Conservation (phyloP, 2,797 vertebrate species). For the Pseudotriccus pelzelni region DNA sequence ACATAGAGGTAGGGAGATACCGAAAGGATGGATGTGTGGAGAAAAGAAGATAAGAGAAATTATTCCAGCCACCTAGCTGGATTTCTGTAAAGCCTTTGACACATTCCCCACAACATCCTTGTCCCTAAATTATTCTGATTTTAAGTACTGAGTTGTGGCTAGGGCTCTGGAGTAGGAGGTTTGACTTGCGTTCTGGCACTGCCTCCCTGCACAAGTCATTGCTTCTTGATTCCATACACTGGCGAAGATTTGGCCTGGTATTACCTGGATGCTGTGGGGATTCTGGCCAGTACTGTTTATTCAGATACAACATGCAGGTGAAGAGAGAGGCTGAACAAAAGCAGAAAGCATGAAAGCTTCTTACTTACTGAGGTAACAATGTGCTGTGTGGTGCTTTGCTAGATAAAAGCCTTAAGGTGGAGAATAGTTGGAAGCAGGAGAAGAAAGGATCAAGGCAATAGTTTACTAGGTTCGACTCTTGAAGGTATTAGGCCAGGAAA, state of each 20-base stretch:
- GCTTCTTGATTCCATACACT: not conserved
- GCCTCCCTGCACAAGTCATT: not conserved
- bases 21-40: not conserved
- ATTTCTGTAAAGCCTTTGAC: not conserved
- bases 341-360: not conserved
- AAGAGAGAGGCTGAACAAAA: not conserved
- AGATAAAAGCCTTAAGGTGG: not conserved
- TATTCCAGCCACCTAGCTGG: not conserved
- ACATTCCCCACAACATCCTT: not conserved
- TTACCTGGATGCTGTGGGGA: not conserved
- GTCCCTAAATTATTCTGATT: not conserved
- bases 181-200: not conserved
- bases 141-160: not conserved
- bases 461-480: not conserved
- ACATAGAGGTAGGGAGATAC: not conserved
- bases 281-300: not conserved
- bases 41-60: not conserved
- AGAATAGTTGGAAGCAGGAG: not conserved
- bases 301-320: not conserved
- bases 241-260: not conserved
- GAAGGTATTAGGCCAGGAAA: not conserved
- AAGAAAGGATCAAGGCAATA: not conserved
- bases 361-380: not conserved
- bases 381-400: not conserved
- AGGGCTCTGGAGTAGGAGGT: not conserved